Evolutionary conservation across 2,797 vertebrate species (phyloP), one percentile per base, ranked within the genome.

Genomic region (Myotis planiceps): DNA sequence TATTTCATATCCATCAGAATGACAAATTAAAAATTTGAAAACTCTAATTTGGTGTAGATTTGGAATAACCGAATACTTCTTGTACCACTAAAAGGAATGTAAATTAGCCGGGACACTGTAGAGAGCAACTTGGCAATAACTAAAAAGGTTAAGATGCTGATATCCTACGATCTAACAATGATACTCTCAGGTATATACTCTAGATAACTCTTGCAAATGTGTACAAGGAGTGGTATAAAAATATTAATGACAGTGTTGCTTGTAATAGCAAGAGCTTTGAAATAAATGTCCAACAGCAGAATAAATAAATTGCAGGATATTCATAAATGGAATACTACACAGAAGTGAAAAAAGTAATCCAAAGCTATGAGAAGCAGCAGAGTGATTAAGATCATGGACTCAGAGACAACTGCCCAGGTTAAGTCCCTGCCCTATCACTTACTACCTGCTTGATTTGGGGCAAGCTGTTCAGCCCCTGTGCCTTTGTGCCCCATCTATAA

Each of bases 1-100:
- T n/a, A 65, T 53, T 83, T 92, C 39, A 49, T 71, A 90, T 1
- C 6, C 16, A 37, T 69, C 42, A 81, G 51, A 88, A 72, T n/a
- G 29, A 83, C 53, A 89, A 79, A 51, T 75, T 96, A 81, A 75
- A 85, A 81, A 79, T 79, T 18, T 88, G 51, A 95, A 92, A 94
- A 86, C 81, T 12, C 21, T 88, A 90, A 81, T 1, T 45, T 81
- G 49, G 42, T 84, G 34, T 90, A 65, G 60, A 80, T 58, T 13
- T 32, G 16, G 80, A 88, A 21, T 32, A 86, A 86, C 0, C 51
- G 7, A 88, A 68, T 14, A 89, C 51, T 92, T 91, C 71, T 51
- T 2, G 2, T 53, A 39, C 32, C 75, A 23, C 4, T 32, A 74
- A 13, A 72, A 37, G 23, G 25, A 60, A 7, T 42, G 6, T 49